Base-by-base conservation (phyloP, 2,888 invertebrate species). In the Argyresthia albistria region DNA sequence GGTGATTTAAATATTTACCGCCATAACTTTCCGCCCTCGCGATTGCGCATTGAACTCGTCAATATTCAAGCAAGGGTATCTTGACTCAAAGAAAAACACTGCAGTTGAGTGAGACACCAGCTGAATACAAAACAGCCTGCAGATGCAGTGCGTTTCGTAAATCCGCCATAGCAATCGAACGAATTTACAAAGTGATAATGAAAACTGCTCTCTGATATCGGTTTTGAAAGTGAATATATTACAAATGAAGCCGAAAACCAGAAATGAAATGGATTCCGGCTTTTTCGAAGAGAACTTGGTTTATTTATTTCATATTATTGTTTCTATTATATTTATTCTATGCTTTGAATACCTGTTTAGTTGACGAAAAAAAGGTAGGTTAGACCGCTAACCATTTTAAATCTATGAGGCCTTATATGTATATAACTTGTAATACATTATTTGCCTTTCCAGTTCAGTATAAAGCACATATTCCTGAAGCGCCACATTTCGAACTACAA, bases 271-370 rank as follows among this genome's bases (percentile, higher is more conserved):
- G 82, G 72, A 66, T 74, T 67, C 70, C 77, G 65, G 69, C 70
- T 61, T 61, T 79, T 64, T 71, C 82, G 72, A 83, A 77, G 65
- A 76, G 78, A 76, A 78, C 71, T 73, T 68, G 76, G 59, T 80
- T 80, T 76, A 73, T 78, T 60, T 84, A 77, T 77, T 78, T 80
- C 67, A 71, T 69, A 73, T 70, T 79, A 64, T 71, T 86, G 56
- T 80, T 80, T 77, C 69, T 84, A 70, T 74, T 86, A 64, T 84
- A 83, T 76, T 77, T 83, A 78, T 77, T 84, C 56, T 84, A 81
- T 78, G 70, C 69, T 66, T 70, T 81, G 72, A 76, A 76, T 76
- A 73, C 70, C 59, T 81, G 74, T 76, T 76, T 80, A 83, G 76
- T 80, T 83, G 80, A 84, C 79, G 73, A 78, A 72, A 74, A 66